A percentile compares a stretch with the other conserved stretches of the same genome.
These are phyloP conservation scores for Tetranychus truncatus DNA, from an alignment of 2,888 invertebrate genomes.

Conservation along the genomic window DNA sequence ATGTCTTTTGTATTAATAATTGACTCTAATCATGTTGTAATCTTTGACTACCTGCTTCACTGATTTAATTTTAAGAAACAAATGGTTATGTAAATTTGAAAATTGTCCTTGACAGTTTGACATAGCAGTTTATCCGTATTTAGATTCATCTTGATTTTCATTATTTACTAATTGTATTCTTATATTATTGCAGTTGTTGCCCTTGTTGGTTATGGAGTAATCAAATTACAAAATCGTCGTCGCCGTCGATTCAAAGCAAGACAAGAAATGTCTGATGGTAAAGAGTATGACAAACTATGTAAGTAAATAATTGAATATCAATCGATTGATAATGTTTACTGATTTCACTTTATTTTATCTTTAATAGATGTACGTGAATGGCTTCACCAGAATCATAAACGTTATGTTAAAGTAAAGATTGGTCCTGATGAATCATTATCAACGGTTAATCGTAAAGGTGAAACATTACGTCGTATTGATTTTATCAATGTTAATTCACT, in stretches of 20 bases:
- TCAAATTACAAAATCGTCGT: conserved; percentile 70
- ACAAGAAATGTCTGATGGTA: conserved; percentile 50
- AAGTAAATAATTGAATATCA: conserved; percentile 12
- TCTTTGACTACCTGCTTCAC: neutral
- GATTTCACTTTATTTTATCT: conserved; percentile 9
- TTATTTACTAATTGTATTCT: conserved; percentile 4
- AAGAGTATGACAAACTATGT: conserved; percentile 47
- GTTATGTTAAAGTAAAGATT: conserved; percentile 68
- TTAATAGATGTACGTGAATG: conserved; percentile 43
- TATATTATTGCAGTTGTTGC: conserved; percentile 45
- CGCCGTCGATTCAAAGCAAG: conserved; percentile 59
- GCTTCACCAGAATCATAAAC: conserved; percentile 75
- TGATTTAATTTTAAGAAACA: too few species aligned
- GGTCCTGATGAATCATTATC: conserved; percentile 66
- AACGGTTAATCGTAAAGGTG: conserved; percentile 74
- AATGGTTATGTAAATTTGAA: too few species aligned
- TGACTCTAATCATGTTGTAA: neutral
- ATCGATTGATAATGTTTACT: neutral
- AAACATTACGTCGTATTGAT: conserved; percentile 62
- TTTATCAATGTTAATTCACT: conserved; percentile 56
- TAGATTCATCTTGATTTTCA: neutral
- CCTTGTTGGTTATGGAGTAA: conserved; percentile 75
- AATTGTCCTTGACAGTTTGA: too few species aligned
- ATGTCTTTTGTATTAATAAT: neutral
- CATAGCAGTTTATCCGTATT: neutral